phyloP scores from a whole-genome alignment of 2,113 vertebrate genomes.

The Puntigrus tetrazona region DNA sequence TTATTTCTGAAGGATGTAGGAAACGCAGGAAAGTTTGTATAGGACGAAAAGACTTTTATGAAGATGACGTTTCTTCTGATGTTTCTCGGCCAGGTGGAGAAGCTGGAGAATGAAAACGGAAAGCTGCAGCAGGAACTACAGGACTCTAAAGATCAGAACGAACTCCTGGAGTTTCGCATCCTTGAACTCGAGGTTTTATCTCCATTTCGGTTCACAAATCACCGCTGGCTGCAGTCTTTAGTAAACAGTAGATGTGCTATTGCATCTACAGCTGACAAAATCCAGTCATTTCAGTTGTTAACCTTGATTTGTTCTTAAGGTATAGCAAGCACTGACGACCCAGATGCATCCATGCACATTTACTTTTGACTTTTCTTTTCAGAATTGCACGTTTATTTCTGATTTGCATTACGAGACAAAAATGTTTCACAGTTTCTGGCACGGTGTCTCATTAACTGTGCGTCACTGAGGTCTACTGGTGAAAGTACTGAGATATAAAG shows the following conservation, averaged over 20 bases:
- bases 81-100: conserved; percentile 83
- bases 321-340: no score
- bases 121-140: conserved; percentile 91
- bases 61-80: background rate
- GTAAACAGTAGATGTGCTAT: no score
- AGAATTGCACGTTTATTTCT: background rate
- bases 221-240: background rate
- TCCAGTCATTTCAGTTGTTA: no score
- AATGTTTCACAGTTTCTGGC: no score
- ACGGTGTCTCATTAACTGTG: background rate
- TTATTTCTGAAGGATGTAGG: no score
- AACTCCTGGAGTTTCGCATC: conserved; percentile 96
- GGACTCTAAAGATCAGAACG: conserved; percentile 96
- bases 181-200: conserved; percentile 89
- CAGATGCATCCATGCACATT: no score
- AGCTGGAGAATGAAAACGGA: conserved; percentile 82
- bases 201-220: background rate
- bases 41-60: background rate
- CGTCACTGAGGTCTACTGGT: background rate
- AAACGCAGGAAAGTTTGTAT: background rate
- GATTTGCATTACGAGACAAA: no score
- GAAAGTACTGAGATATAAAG: background rate
- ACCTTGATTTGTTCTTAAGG: no score
- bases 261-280: no score
- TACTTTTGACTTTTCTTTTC: background rate